phyloP scores from a whole-genome alignment of 37 sponge, comb jelly and placozoan species.

The Spongilla lacustris region DNA sequence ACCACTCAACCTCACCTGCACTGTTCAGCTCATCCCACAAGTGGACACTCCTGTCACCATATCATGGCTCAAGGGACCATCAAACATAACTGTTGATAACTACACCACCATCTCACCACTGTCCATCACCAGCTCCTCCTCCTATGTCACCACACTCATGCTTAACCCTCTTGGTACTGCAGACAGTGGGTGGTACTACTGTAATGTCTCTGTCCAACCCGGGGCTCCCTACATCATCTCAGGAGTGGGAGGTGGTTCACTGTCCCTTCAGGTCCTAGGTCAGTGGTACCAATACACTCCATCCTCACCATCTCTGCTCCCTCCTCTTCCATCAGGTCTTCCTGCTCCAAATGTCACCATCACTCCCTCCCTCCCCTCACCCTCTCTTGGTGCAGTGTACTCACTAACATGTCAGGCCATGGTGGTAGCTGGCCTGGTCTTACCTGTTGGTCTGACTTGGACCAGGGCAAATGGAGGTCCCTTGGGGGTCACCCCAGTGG shows the following conservation, averaged over 20 bases:
- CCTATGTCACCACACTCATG: not conserved
- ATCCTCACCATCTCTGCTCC: not conserved
- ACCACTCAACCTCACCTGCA: not conserved
- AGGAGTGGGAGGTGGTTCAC: not conserved
- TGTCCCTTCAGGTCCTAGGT: not conserved
- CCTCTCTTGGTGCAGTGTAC: not conserved
- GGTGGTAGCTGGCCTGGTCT: not conserved
- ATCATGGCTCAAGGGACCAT: not conserved
- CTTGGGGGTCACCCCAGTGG: not conserved
- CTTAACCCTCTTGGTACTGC: not conserved
- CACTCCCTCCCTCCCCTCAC: not conserved
- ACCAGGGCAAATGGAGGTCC: not conserved
- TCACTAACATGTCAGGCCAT: not conserved
- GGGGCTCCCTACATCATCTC: not conserved
- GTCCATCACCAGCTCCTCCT: not conserved
- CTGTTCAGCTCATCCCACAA: not conserved
- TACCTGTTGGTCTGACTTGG: not conserved
- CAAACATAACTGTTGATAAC: not conserved
- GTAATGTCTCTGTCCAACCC: not conserved
- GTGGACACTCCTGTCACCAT: not conserved
- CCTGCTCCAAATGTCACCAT: not conserved
- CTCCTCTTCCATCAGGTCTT: not conserved
- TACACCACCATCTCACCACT: not conserved
- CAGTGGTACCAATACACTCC: not conserved
- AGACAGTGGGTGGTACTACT: not conserved